These are phyloP conservation scores for Polyergus mexicanus DNA, from an alignment of 1,140 invertebrate species.

Conservation along the genomic window DNA sequence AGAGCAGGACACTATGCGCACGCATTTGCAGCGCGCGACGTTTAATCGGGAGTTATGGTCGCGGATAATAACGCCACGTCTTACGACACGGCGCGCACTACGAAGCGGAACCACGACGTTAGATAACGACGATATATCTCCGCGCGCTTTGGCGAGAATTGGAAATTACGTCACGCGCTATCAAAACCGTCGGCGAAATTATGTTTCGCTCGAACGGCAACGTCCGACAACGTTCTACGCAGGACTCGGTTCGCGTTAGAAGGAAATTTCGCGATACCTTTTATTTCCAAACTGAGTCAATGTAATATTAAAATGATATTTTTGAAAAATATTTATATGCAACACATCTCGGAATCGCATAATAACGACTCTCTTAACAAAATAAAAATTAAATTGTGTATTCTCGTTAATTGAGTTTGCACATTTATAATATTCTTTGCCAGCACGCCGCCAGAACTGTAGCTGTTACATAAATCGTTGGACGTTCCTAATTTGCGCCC, in stretches of 20 bases:
- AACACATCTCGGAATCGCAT: not conserved
- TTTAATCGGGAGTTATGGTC: constrained; percentile 83
- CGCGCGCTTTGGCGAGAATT: constrained; percentile 59
- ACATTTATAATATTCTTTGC: not conserved
- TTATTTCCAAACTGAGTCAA: not conserved
- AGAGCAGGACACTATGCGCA: constrained; percentile 45
- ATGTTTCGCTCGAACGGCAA: constrained; percentile 25
- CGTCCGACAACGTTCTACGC: not conserved
- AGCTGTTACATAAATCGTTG: constrained; percentile 19
- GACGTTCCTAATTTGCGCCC: constrained; percentile 40
- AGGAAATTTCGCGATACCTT: not conserved
- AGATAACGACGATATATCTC: constrained; percentile 68
- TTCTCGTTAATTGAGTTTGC: constrained; percentile 35
- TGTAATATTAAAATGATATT: not conserved
- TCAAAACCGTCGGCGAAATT: constrained; percentile 46
- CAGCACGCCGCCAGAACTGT: not conserved
- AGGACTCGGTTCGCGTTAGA: not conserved
- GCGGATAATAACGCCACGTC: constrained; percentile 70
- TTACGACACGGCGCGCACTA: constrained; percentile 47
- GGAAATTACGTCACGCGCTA: constrained; percentile 57
- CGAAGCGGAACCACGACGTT: constrained; percentile 53
- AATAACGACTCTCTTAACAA: not conserved
- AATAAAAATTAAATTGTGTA: constrained; percentile 12
- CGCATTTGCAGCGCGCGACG: constrained; percentile 65
- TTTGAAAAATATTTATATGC: not conserved